Evolutionary conservation across 1,140 invertebrate species (phyloP).

Genomic region (Atopsyche davidsoni): DNA sequence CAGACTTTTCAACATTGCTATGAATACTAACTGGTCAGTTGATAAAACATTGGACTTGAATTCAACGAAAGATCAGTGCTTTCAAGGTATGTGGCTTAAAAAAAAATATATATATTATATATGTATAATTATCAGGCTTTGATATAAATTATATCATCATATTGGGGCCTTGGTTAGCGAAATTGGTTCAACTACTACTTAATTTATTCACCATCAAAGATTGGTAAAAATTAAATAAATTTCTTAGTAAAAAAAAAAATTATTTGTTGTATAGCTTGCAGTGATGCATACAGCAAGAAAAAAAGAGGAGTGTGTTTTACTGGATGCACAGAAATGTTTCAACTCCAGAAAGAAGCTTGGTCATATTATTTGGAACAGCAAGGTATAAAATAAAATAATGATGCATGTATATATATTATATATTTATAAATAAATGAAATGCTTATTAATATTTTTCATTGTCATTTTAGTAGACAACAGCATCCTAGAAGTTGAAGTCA

Average conservation of each 20-base stretch:
- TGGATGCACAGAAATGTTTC: constrained; percentile 25
- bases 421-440: not conserved
- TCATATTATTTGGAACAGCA: constrained; percentile 25
- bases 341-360: constrained; percentile 26
- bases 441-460: not conserved
- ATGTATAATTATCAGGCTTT: too few species aligned
- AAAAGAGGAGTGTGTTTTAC: constrained; percentile 12
- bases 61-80: constrained; percentile 24
- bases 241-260: too few species aligned
- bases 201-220: too few species aligned
- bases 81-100: constrained; percentile 19
- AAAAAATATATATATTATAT: not conserved
- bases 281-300: constrained; percentile 14
- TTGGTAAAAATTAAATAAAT: too few species aligned
- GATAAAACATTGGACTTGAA: constrained; percentile 25
- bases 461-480: constrained; percentile 19
- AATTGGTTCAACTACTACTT: too few species aligned
- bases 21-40: constrained; percentile 22
- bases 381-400: constrained; percentile 9
- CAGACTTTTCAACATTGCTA: constrained; percentile 23
- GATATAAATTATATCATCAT: too few species aligned
- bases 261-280: constrained; percentile 15
- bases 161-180: too few species aligned
- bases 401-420: not conserved
- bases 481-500: constrained; percentile 26